A percentile compares a stretch with the other conserved stretches of the same genome.
Evolutionary conservation across 1,140 invertebrate genomes (phyloP).

Genomic region (Rhysida immarginata): DNA sequence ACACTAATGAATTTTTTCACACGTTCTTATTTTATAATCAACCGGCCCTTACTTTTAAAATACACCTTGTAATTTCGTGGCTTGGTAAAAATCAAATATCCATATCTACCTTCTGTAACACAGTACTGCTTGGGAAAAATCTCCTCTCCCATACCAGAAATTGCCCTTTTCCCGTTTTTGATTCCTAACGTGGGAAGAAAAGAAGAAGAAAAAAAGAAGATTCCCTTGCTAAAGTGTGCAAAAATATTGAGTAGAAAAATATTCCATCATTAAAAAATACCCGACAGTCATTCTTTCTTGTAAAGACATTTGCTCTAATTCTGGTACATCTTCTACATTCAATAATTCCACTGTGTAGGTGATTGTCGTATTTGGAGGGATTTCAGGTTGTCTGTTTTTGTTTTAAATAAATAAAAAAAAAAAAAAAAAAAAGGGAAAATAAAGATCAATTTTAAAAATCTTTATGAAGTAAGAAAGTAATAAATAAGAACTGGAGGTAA

Average conservation of each 20-base stretch:
- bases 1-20: too few relatives aligned
- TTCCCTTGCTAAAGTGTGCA: too few relatives aligned
- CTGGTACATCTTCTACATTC: slow-evolving; percentile 41
- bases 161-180: slow-evolving; percentile 70
- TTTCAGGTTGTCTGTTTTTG: background rate
- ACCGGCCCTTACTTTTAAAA: too few relatives aligned
- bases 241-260: background rate
- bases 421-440: too few relatives aligned
- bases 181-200: slow-evolving; percentile 37
- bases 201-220: background rate
- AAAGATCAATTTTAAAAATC: too few relatives aligned
- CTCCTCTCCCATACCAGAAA: slow-evolving; percentile 66
- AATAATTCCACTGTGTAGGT: slow-evolving; percentile 51
- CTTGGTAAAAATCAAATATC: background rate
- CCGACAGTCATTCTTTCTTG: slow-evolving; percentile 44
- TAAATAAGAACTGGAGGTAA: too few relatives aligned
- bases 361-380: slow-evolving; percentile 37
- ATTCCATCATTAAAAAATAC: slow-evolving; percentile 30
- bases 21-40: too few relatives aligned
- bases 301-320: slow-evolving; percentile 42
- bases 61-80: background rate
- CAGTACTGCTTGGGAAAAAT: slow-evolving; percentile 59
- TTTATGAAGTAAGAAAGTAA: too few relatives aligned
- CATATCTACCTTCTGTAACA: slow-evolving; percentile 45
- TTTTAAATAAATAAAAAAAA: background rate